A percentile compares a stretch with the other conserved stretches of the same genome.
phyloP scores from a whole-genome alignment of 1,140 invertebrate genomes.

The Lepidostoma basale region DNA sequence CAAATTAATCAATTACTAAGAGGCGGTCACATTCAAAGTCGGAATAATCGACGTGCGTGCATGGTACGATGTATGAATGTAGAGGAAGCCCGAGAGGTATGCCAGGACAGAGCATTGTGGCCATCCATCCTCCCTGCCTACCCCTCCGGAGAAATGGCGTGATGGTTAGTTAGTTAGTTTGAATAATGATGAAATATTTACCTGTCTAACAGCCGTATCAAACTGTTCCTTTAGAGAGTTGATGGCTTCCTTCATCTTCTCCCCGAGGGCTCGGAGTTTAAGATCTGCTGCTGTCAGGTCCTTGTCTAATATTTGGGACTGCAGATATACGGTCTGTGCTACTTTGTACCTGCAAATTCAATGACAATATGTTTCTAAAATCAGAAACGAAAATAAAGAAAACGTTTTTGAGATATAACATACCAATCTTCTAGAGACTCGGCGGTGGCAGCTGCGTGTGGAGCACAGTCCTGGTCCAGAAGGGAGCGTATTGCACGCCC shows the following conservation, averaged over 20 bases:
- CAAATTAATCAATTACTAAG: too few species aligned
- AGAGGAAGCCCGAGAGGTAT: too few species aligned
- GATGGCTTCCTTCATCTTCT: constrained; percentile 53
- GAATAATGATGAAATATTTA: constrained; percentile 11
- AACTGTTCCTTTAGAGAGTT: constrained; percentile 31
- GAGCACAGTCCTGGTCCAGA: constrained; percentile 69
- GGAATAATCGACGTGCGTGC: too few species aligned
- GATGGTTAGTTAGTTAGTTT: too few species aligned
- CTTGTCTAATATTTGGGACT: constrained; percentile 76
- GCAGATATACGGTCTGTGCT: constrained; percentile 77
- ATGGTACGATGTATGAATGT: too few species aligned
- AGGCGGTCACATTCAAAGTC: too few species aligned
- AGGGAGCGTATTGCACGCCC: constrained; percentile 70
- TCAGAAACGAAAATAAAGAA: too few species aligned
- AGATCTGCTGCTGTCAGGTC: constrained; percentile 63
- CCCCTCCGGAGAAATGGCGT: too few species aligned
- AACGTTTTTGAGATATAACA: constrained; percentile 29
- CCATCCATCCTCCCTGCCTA: too few species aligned
- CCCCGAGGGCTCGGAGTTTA: constrained; percentile 53
- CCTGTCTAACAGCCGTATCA: constrained; percentile 39
- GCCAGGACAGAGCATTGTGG: too few species aligned
- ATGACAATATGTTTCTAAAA: neutral
- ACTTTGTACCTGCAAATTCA: constrained; percentile 68
- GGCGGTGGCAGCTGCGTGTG: constrained; percentile 69
- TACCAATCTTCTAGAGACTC: constrained; percentile 79